These are phyloP conservation scores for Heteropelma amictum DNA, from an alignment of 2,888 invertebrate genomes.

Conservation along the genomic window DNA sequence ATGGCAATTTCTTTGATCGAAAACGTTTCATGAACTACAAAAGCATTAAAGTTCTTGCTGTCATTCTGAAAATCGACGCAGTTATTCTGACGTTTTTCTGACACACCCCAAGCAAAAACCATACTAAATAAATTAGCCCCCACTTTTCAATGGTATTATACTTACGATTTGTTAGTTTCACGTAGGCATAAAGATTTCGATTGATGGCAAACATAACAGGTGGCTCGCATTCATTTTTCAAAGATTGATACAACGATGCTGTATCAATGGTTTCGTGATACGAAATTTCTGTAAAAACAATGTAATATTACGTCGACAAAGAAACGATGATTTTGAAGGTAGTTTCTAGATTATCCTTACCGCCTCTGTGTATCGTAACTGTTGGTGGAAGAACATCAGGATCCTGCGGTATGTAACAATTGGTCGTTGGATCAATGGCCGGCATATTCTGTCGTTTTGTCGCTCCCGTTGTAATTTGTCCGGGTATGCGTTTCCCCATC, in stretches of 20 bases:
- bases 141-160: too few species aligned
- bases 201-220: conserved; percentile 87
- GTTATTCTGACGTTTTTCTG: too few species aligned
- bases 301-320: not conserved
- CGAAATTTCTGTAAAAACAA: conserved; percentile 77
- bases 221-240: conserved; percentile 80
- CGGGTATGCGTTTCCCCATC: conserved; percentile 69
- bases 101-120: too few species aligned
- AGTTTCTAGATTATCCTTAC: conserved; percentile 69
- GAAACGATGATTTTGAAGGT: not conserved
- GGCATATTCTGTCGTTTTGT: conserved; percentile 75
- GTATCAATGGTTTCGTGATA: conserved; percentile 81
- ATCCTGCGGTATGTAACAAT: conserved; percentile 80
- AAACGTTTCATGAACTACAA: too few species aligned
- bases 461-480: conserved; percentile 61
- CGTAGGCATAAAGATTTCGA: conserved; percentile 85
- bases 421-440: conserved; percentile 79
- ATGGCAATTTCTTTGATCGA: too few species aligned
- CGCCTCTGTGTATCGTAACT: conserved; percentile 79
- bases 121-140: too few species aligned
- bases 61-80: too few species aligned
- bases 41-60: too few species aligned
- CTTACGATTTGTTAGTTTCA: conserved; percentile 88
- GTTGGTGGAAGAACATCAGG: conserved; percentile 81
- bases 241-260: conserved; percentile 80